These are phyloP conservation scores for Bos taurus DNA, from an alignment of 2,113 vertebrate species.

Conservation along the genomic window DNA sequence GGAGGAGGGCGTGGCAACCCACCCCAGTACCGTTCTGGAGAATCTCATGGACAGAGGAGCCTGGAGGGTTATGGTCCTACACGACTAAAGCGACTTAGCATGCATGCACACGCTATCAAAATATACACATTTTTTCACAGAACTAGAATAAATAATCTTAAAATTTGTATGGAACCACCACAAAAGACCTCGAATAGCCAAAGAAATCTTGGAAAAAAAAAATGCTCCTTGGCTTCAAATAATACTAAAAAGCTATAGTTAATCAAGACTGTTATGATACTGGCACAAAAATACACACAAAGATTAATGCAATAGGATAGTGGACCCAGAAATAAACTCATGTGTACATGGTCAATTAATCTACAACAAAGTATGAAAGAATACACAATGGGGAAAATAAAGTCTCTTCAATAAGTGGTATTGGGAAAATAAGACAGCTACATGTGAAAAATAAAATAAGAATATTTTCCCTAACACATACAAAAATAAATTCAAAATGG, in stretches of 20 bases:
- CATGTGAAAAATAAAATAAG: background rate
- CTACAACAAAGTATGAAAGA: background rate
- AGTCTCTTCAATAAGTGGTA: background rate
- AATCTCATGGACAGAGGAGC: too few relatives aligned
- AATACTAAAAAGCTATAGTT: background rate
- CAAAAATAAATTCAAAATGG: background rate
- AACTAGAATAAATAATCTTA: background rate
- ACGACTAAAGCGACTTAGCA: too few relatives aligned
- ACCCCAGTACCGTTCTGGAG: too few relatives aligned
- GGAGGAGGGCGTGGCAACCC: too few relatives aligned
- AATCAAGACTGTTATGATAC: background rate
- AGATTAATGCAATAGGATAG: background rate
- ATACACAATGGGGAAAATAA: background rate
- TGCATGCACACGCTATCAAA: too few relatives aligned
- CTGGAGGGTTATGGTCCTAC: too few relatives aligned
- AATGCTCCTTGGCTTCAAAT: background rate
- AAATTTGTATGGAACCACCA: background rate
- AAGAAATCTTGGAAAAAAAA: background rate
- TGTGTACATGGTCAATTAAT: background rate
- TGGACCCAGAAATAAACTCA: background rate
- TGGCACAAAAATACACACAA: background rate
- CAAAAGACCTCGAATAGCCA: background rate
- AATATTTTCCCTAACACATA: background rate
- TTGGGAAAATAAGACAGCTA: background rate
- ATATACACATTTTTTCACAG: background rate